Base-by-base conservation (phyloP, 2,113 vertebrate species). In the Bungarus multicinctus region DNA sequence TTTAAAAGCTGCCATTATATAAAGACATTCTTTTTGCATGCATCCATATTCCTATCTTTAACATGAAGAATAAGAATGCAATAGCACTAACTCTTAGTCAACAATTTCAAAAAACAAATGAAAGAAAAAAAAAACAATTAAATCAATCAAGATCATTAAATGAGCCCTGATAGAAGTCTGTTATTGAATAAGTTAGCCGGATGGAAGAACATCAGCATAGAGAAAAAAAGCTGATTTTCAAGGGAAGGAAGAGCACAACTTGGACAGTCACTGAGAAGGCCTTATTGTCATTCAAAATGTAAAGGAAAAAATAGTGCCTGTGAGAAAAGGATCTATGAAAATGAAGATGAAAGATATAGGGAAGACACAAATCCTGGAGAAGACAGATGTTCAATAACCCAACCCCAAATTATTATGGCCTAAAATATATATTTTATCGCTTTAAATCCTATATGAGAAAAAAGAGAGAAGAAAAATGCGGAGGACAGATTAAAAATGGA, bases 1-100 rank as follows among this genome's bases (percentile, higher is more conserved):
- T 50, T 27, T 52, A 45, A 53, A 34, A 34, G 45, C 25, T 86
- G 39, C 95, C 93, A 93, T 25, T n/a, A 47, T 86, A 96, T 27
- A 5, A 43, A 55, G 34, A 39, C 1, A 10, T 10, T 88, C 3
- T 55, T 39, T 54, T 39, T 88, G n/a, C 34, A 23, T 57, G 20
- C 18, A 22, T 34, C 25, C 88, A 89, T 10, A 14, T 55, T 81
- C 18, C 3, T 8, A 7, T 81, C 22, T 81, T 18, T 81, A 43
- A 39, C 69, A 81, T 39, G 69, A 18, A 81, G 74, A 81, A 39
- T 81, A 81, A 81, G 69, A 81, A 39, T 39, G 6, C 16, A 39
- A 39, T 20, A 81, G 18, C 16, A 20, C 34, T 81, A 34, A 39
- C 3, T 39, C 34, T 81, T 7, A 39, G n/a, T 34, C 34, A 23